phyloP scores from a whole-genome alignment of 2,888 invertebrate genomes.

The Blera fallax region DNA sequence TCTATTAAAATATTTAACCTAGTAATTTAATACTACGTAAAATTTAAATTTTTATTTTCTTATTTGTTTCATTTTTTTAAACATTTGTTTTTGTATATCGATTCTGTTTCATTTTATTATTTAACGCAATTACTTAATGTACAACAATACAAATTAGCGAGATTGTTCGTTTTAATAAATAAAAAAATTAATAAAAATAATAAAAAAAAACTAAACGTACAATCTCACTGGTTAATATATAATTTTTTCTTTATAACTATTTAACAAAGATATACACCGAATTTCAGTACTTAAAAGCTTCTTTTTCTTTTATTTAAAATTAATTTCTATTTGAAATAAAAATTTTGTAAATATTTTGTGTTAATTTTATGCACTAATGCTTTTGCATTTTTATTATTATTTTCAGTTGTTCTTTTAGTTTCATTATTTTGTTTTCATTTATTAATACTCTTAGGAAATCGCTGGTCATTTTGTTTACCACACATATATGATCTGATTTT shows the following conservation, averaged over 20 bases:
- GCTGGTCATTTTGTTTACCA: slow-evolving; percentile 19
- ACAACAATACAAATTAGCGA: slow-evolving; percentile 58
- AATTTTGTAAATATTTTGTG: neutral
- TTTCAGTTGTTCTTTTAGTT: neutral
- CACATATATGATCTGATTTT: neutral
- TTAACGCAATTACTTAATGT: slow-evolving; percentile 45
- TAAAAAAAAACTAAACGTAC: slow-evolving; percentile 16
- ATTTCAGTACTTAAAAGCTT: slow-evolving; percentile 65
- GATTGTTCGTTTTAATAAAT: slow-evolving; percentile 26
- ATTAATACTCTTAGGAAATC: slow-evolving; percentile 22
- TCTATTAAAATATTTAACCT: slow-evolving; percentile 65
- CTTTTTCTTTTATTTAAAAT: neutral
- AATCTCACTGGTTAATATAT: slow-evolving; percentile 24
- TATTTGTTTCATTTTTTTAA: too few relatives aligned
- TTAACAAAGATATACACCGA: slow-evolving; percentile 65
- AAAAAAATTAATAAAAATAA: too few relatives aligned
- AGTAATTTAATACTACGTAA: slow-evolving; percentile 56
- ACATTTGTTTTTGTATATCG: slow-evolving; percentile 34
- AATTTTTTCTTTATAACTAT: slow-evolving; percentile 59
- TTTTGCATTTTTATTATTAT: neutral
- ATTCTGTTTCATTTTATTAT: slow-evolving; percentile 44
- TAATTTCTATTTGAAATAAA: slow-evolving; percentile 32
- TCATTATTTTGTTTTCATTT: neutral
- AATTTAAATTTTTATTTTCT: slow-evolving; percentile 57
- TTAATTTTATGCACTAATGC: too few relatives aligned